Conservation (phyloP, 2,113 vertebrate species). For the Syngnathus scovelli region DNA sequence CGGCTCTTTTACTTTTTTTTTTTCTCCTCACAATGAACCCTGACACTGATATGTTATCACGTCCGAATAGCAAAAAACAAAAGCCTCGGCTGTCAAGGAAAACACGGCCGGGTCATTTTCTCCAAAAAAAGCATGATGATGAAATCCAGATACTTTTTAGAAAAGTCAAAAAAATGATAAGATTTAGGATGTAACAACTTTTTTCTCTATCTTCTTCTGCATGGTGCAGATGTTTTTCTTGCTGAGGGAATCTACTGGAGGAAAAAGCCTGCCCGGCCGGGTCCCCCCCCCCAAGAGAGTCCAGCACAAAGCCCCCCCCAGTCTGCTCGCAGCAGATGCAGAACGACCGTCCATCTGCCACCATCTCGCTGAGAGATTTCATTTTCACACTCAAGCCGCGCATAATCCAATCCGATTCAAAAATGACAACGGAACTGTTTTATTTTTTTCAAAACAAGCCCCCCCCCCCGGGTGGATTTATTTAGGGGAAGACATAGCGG, state of each 20-base stretch:
- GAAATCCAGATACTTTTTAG: background rate
- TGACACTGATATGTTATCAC: slow-evolving; percentile 56
- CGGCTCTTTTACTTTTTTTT: slow-evolving; percentile 21
- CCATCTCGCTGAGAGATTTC: slow-evolving; percentile 93
- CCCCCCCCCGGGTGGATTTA: slow-evolving; percentile 71
- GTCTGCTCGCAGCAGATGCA: slow-evolving; percentile 98
- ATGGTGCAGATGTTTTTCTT: slow-evolving; percentile 99
- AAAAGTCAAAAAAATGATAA: slow-evolving; percentile 40
- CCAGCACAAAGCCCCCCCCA: slow-evolving; percentile 97
- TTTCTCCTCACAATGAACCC: slow-evolving; percentile 16
- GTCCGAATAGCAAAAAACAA: background rate
- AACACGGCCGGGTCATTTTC: background rate
- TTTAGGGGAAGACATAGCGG: slow-evolving; percentile 72
- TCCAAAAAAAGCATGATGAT: background rate
- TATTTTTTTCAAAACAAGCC: slow-evolving; percentile 63
- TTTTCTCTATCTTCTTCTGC: slow-evolving; percentile 48
- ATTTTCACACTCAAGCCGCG: slow-evolving; percentile 67
- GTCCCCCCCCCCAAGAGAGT: slow-evolving; percentile 96
- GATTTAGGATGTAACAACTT: slow-evolving; percentile 72
- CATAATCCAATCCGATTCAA: background rate
- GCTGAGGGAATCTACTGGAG: slow-evolving; percentile 91
- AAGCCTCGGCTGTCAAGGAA: background rate
- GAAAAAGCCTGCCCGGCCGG: slow-evolving; percentile 81
- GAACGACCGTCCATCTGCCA: slow-evolving; percentile 98
- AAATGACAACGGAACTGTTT: slow-evolving; percentile 20